These are phyloP conservation scores for Cartodere bifasciata DNA, from an alignment of 2,888 invertebrate genomes.

Conservation along the genomic window DNA sequence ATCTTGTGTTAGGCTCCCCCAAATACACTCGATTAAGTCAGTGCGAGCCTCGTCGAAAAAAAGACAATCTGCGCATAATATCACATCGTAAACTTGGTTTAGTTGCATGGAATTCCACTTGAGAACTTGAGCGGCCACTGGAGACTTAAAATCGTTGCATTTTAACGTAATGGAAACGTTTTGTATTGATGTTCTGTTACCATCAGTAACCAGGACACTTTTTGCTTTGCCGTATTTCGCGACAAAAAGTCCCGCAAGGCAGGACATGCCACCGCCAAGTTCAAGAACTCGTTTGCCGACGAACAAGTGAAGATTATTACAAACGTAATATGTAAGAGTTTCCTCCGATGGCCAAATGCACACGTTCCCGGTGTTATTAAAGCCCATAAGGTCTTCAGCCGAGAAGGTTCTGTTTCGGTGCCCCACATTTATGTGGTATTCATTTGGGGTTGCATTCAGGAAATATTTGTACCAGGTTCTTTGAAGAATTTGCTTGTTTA, in stretches of 20 bases:
- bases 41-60: slow-evolving; percentile 63
- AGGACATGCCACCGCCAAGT: slow-evolving; percentile 77
- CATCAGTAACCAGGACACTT: slow-evolving; percentile 61
- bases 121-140: slow-evolving; percentile 40
- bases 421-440: slow-evolving; percentile 45
- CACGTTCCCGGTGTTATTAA: slow-evolving; percentile 69
- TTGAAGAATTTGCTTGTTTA: slow-evolving; percentile 32
- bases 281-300: slow-evolving; percentile 58
- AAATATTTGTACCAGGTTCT: slow-evolving; percentile 53
- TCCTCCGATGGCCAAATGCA: slow-evolving; percentile 74
- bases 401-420: slow-evolving; percentile 49
- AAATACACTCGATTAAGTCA: slow-evolving; percentile 54
- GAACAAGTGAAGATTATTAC: slow-evolving; percentile 52
- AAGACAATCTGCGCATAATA: slow-evolving; percentile 67
- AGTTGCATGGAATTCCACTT: slow-evolving; percentile 40
- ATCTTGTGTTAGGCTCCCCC: slow-evolving; percentile 43
- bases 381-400: slow-evolving; percentile 62
- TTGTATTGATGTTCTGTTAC: slow-evolving; percentile 61
- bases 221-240: slow-evolving; percentile 53
- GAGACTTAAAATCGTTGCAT: slow-evolving; percentile 46
- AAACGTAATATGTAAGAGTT: slow-evolving; percentile 53
- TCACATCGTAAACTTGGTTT: slow-evolving; percentile 44
- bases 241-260: slow-evolving; percentile 60
- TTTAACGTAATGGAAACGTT: slow-evolving; percentile 55
- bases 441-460: slow-evolving; percentile 35